Percentiles rank a stretch among this genome's conserved stretches.
Conservation (phyloP, 2,797 vertebrate genomes). For the Takifugu ocellatus region DNA sequence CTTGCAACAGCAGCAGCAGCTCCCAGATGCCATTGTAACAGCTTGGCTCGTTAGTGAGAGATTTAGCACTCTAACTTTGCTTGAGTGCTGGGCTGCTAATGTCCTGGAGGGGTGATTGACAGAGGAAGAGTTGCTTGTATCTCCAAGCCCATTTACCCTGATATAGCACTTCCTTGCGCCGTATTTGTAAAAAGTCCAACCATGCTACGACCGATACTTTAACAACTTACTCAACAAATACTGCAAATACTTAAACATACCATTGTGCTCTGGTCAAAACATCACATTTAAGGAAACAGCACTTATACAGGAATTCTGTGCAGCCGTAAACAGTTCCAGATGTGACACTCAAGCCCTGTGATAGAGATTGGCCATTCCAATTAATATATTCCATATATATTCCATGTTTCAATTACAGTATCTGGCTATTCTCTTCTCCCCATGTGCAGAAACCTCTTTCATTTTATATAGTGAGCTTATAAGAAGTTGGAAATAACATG, state of each 20-base stretch:
- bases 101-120: conserved; percentile 54
- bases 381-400: conserved; percentile 43
- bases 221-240: background rate
- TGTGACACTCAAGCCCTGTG: conserved; percentile 54
- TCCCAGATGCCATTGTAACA: conserved; percentile 47
- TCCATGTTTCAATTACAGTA: conserved; percentile 25
- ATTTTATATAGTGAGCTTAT: conserved; percentile 33
- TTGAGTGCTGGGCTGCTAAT: conserved; percentile 49
- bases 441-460: conserved; percentile 23
- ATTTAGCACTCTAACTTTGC: conserved; percentile 61
- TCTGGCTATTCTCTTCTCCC: conserved; percentile 21
- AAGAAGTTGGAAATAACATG: background rate
- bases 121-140: conserved; percentile 47
- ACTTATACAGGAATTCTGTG: conserved; percentile 44
- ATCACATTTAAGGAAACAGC: conserved; percentile 42
- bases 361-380: conserved; percentile 48
- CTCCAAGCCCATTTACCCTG: conserved; percentile 18
- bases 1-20: conserved; percentile 51
- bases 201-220: no score
- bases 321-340: conserved; percentile 59
- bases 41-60: conserved; percentile 64
- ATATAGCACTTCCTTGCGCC: background rate
- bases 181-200: no score
- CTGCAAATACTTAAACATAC: conserved; percentile 14
- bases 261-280: conserved; percentile 25